Conservation (phyloP, 2,113 vertebrate genomes). For the Phrynosoma blainvillii region DNA sequence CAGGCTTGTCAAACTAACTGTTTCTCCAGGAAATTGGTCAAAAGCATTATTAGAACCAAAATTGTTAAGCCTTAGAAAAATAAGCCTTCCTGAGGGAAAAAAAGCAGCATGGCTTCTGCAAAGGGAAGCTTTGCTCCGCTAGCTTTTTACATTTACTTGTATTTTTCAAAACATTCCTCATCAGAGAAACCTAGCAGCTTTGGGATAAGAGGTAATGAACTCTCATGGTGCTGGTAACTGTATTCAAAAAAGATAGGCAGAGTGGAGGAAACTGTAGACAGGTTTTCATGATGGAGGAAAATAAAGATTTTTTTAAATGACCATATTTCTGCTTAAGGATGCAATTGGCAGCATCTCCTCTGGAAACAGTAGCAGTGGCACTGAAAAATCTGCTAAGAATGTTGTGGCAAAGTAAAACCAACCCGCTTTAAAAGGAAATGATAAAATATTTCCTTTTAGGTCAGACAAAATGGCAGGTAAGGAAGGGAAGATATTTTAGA, state of each 20-base stretch:
- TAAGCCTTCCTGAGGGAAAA: background rate
- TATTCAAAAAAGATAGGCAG: background rate
- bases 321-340: background rate
- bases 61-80: background rate
- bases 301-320: background rate
- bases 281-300: background rate
- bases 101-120: background rate
- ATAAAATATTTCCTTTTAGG: background rate
- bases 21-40: background rate
- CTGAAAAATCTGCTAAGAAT: background rate
- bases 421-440: background rate
- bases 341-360: background rate
- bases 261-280: background rate
- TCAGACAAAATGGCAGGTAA: too few species aligned
- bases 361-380: background rate
- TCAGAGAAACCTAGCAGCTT: background rate
- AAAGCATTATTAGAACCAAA: conserved; percentile 16
- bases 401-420: background rate
- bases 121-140: background rate
- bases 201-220: background rate
- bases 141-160: background rate
- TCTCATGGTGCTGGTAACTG: background rate
- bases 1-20: background rate
- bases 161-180: background rate
- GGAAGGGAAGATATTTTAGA: too few species aligned